A percentile compares a stretch with the other conserved stretches of the same genome.
Conservation (phyloP, 2,113 vertebrate species). For the Rallus limicola region DNA sequence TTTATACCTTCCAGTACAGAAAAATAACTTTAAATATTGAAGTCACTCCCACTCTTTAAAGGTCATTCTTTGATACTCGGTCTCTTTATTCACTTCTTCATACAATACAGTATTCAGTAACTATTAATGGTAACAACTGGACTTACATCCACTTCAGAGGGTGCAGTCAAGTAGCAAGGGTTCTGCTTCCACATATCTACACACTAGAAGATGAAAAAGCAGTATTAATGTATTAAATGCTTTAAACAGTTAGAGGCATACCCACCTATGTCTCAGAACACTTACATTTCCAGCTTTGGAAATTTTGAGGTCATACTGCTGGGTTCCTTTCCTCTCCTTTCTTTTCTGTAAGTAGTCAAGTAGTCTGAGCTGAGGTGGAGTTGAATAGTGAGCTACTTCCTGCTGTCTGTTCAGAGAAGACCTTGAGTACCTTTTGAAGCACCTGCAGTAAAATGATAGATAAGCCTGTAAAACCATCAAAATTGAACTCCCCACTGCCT, state of each 20-base stretch:
- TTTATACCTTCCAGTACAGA: background rate
- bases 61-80: background rate
- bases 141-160: constrained; percentile 97
- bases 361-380: constrained; percentile 90
- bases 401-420: constrained; percentile 93
- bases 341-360: constrained; percentile 95
- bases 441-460: constrained; percentile 73
- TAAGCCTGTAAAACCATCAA: background rate
- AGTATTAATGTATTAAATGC: background rate
- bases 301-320: constrained; percentile 95
- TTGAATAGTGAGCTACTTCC: constrained; percentile 87
- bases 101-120: background rate
- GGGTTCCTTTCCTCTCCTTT: constrained; percentile 90
- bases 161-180: constrained; percentile 87
- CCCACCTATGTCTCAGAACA: background rate
- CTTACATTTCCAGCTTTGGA: constrained; percentile 96
- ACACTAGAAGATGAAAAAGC: constrained; percentile 79
- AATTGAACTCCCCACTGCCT: background rate
- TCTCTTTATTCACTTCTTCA: background rate
- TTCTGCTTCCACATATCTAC: constrained; percentile 98
- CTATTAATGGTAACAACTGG: background rate
- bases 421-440: constrained; percentile 93
- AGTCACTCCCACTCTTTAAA: background rate
- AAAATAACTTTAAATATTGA: background rate
- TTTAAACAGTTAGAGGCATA: background rate